These are phyloP conservation scores for Dicranocentrus wangi DNA, from an alignment of 2,888 invertebrate genomes.

Conservation along the genomic window DNA sequence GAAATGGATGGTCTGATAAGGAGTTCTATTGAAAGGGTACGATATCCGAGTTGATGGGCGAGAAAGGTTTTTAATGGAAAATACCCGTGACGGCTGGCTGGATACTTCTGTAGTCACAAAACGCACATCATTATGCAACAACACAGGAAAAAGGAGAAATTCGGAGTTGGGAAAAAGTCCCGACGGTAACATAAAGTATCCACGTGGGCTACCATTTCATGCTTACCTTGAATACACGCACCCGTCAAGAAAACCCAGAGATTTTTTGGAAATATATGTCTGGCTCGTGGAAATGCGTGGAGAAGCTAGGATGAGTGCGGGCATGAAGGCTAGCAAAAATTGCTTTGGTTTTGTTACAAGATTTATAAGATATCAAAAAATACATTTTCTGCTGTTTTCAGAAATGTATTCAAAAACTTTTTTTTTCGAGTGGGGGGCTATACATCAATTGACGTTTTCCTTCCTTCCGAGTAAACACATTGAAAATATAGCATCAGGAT, in stretches of 20 bases:
- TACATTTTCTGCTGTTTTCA: too few species aligned
- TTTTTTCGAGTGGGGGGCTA: neutral
- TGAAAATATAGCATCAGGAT: too few species aligned
- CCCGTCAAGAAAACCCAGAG: neutral
- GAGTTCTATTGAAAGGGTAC: constrained; percentile 36
- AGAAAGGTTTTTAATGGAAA: constrained; percentile 42
- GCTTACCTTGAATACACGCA: constrained; percentile 9
- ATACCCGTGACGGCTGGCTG: neutral
- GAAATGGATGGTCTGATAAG: constrained; percentile 47
- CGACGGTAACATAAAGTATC: constrained; percentile 7
- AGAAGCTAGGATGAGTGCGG: too few species aligned
- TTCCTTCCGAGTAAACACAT: too few species aligned
- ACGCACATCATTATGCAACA: neutral
- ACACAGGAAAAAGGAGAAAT: too few species aligned
- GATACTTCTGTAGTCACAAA: neutral
- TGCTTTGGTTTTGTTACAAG: neutral
- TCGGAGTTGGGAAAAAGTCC: neutral
- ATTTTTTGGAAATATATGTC: constrained; percentile 6
- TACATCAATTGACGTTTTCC: neutral
- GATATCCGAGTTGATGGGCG: too few species aligned
- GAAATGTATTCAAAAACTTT: too few species aligned
- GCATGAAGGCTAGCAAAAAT: too few species aligned
- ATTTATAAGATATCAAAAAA: neutral
- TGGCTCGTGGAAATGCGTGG: too few species aligned
- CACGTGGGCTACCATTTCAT: neutral